Evolutionary conservation across 1,140 invertebrate genomes (phyloP), one percentile per base, ranked within the genome.

Genomic region (Lerema accius): DNA sequence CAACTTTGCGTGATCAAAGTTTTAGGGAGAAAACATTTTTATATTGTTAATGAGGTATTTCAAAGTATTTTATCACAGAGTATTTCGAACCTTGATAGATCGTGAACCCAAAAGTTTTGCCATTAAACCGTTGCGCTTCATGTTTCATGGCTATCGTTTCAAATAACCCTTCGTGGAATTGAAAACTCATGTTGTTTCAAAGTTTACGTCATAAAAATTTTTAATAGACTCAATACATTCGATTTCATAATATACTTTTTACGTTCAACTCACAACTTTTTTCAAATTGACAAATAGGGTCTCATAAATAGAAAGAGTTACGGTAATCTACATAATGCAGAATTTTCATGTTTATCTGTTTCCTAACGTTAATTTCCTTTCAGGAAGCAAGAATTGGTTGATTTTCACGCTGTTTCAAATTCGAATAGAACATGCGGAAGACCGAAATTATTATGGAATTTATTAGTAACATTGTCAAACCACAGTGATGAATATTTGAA

Each of bases 41-140:
- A 42, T 15, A 17, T n/a, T 45, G 42, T n/a, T 45, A 45, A 17
- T 45, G 42, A 32, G 28, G 9, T 32, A 32, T 32, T 32, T 32
- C 28, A 32, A 32, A 32, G 28, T 32, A 32, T 32, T 32, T 32
- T 32, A 32, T 32, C 28, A 32, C 28, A 32, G 9, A 32, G 35
- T 37, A 11, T 37, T 37, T 37, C 35, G 35, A 37, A 11, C 35
- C 35, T 37, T 37, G 48, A 50, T 50, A 50, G 32, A 35, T n/a
- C 14, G 32, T 28, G 35, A 13, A 23, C 14, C 15, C 49, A 13
- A 39, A 51, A 51, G 49, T 51, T 51, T 39, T 4, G 16, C 17
- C 49, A 51, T 51, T 39, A 51, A 50, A 39, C 16, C 49, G 49
- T 51, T 37, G 49, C 32, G 35, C 32, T 39, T 51, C 28, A 35